Percentiles rank a stretch among this genome's conserved stretches.
These are phyloP conservation scores for Leucozona laternaria DNA, from an alignment of 2,888 invertebrate genomes.

Conservation along the genomic window DNA sequence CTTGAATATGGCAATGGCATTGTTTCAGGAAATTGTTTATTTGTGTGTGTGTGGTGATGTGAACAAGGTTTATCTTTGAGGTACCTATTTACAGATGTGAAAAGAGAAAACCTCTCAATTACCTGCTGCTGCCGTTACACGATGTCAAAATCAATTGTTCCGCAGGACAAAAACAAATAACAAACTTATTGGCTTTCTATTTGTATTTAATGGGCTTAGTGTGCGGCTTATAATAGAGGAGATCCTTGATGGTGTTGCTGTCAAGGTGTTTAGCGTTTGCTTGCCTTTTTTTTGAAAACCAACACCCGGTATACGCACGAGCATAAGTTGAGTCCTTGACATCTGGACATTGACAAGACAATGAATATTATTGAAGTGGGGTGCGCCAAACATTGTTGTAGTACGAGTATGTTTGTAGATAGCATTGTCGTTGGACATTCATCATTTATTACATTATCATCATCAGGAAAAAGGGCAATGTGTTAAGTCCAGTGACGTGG, in stretches of 20 bases:
- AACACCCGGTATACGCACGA: constrained; percentile 69
- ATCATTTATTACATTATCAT: constrained; percentile 67
- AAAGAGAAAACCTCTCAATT: constrained; percentile 73
- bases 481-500: constrained; percentile 15
- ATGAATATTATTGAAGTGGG: constrained; percentile 47
- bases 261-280: constrained; percentile 71
- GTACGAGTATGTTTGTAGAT: too few species aligned
- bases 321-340: constrained; percentile 66
- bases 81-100: constrained; percentile 20
- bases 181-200: constrained; percentile 75
- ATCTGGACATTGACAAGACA: constrained; percentile 69
- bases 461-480: constrained; percentile 41
- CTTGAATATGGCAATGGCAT: constrained; percentile 13
- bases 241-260: constrained; percentile 32
- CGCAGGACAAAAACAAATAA: constrained; percentile 74
- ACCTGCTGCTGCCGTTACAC: constrained; percentile 67
- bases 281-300: constrained; percentile 39
- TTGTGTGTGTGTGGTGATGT: constrained; percentile 2
- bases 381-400: constrained; percentile 61
- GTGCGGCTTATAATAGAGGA: constrained; percentile 49
- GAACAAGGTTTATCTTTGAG: constrained; percentile 14
- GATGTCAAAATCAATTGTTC: constrained; percentile 72
- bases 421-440: constrained; percentile 46
- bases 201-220: constrained; percentile 70
- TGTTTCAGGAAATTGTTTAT: constrained; percentile 43